Percentiles rank a stretch among this genome's conserved stretches.
These are phyloP conservation scores for Artemia sinica DNA, from an alignment of 2,888 invertebrate genomes.

Conservation along the genomic window DNA sequence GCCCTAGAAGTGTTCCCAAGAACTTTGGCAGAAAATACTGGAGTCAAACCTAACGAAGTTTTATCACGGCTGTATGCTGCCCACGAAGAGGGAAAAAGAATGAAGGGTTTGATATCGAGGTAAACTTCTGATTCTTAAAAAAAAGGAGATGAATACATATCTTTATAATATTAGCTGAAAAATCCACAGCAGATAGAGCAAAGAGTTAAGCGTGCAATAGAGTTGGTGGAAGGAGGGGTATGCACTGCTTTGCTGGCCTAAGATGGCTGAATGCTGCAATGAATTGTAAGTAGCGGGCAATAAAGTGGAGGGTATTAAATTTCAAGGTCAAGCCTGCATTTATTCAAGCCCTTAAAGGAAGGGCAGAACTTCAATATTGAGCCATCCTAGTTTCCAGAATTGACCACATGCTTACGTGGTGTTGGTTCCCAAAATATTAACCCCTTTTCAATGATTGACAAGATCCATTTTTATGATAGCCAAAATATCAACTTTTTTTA, in stretches of 20 bases:
- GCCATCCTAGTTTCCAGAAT: too few relatives aligned
- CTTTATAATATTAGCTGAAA: not conserved
- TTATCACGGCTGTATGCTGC: conserved; percentile 75
- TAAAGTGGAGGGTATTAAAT: too few relatives aligned
- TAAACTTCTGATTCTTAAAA: conserved; percentile 27
- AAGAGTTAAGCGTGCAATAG: not conserved
- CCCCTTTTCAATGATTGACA: too few relatives aligned
- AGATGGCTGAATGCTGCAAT: not conserved
- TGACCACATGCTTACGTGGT: too few relatives aligned
- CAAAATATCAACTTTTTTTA: too few relatives aligned
- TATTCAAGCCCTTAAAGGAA: too few relatives aligned
- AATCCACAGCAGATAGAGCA: not conserved
- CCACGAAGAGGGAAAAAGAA: conserved; percentile 69
- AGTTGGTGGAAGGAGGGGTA: too few relatives aligned
- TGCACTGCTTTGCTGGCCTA: too few relatives aligned
- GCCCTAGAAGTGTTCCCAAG: conserved; percentile 81
- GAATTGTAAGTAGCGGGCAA: not conserved
- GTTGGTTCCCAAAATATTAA: too few relatives aligned
- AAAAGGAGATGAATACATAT: conserved; percentile 24
- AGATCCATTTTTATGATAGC: too few relatives aligned
- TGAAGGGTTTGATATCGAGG: conserved; percentile 72
- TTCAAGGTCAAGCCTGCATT: too few relatives aligned
- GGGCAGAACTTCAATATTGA: too few relatives aligned
- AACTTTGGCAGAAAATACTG: conserved; percentile 83
- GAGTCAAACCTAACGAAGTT: conserved; percentile 67